Evolutionary conservation across 2,797 vertebrate genomes (phyloP).

Genomic region (Parauchenoglanis punctatus): DNA sequence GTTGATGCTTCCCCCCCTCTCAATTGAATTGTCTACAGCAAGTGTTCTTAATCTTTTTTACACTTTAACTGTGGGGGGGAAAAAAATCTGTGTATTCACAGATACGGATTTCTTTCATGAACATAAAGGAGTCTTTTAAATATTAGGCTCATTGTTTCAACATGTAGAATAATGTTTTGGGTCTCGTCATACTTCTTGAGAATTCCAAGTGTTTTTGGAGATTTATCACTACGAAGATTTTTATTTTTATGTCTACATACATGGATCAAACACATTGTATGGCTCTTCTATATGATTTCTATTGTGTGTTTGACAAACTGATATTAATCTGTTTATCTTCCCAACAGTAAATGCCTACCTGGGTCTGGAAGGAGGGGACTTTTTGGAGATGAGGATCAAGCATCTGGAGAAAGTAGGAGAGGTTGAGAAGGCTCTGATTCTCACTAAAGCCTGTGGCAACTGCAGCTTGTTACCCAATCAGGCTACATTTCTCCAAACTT

Average conservation of each 20-base stretch:
- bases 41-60: too few species aligned
- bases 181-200: too few species aligned
- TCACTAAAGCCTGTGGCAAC: conserved; percentile 91
- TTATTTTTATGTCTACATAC: not conserved
- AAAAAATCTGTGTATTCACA: not conserved
- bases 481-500: conserved; percentile 91
- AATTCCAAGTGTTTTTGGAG: conserved; percentile 6
- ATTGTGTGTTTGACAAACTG: not conserved
- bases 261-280: not conserved
- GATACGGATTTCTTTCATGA: not conserved
- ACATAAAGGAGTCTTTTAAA: not conserved
- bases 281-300: not conserved
- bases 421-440: conserved; percentile 86
- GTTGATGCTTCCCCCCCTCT: too few species aligned
- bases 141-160: not conserved
- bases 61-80: too few species aligned
- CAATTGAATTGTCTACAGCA: too few species aligned
- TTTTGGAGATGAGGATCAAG: conserved; percentile 97
- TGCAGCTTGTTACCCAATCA: conserved; percentile 85
- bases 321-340: conserved; percentile 3
- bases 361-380: conserved; percentile 91
- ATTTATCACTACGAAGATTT: not conserved
- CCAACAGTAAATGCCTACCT: conserved; percentile 83
- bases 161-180: not conserved
- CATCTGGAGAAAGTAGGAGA: conserved; percentile 95